Percentiles rank a stretch among this genome's conserved stretches.
Evolutionary conservation across 2,888 invertebrate genomes (phyloP).

Genomic region (Resseliella maxima): DNA sequence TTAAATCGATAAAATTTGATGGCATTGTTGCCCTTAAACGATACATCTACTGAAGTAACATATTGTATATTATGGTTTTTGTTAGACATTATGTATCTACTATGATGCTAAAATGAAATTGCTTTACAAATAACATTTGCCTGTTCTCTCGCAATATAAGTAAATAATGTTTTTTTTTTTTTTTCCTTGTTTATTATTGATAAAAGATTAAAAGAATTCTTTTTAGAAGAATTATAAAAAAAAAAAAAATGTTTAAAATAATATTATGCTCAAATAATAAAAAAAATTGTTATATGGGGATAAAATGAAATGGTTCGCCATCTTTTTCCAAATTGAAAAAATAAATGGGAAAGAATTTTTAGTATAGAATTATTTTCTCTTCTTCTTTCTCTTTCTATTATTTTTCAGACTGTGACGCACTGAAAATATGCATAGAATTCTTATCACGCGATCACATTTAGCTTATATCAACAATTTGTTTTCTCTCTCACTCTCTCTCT

Average conservation of each 20-base stretch:
- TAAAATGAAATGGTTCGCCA: conserved; percentile 35
- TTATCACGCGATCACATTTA: conserved; percentile 48
- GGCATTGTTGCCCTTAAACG: conserved; percentile 33
- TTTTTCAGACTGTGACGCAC: conserved; percentile 44
- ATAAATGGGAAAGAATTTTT: not conserved
- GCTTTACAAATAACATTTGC: conserved; percentile 37
- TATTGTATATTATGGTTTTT: not conserved
- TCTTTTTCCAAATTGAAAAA: not conserved
- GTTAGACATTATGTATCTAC: conserved; percentile 6
- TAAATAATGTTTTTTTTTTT: not conserved
- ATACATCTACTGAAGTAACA: conserved; percentile 26
- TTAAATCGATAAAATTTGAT: conserved; percentile 37
- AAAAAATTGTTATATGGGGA: conserved; percentile 41
- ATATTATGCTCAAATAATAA: not conserved
- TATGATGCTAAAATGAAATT: conserved; percentile 24
- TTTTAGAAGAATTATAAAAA: conserved; percentile 8
- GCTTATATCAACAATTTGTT: conserved; percentile 45
- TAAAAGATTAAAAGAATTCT: conserved; percentile 53
- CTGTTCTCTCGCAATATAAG: not conserved
- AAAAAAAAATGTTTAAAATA: conserved; percentile 12
- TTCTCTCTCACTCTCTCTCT: too few relatives aligned
- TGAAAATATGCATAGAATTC: conserved; percentile 46
- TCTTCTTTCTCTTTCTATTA: not conserved
- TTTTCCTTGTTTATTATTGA: conserved; percentile 12
- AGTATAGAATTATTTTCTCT: not conserved